Evolutionary conservation across 2,888 invertebrate genomes (phyloP).

Genomic region (Zeuzera pyrina): DNA sequence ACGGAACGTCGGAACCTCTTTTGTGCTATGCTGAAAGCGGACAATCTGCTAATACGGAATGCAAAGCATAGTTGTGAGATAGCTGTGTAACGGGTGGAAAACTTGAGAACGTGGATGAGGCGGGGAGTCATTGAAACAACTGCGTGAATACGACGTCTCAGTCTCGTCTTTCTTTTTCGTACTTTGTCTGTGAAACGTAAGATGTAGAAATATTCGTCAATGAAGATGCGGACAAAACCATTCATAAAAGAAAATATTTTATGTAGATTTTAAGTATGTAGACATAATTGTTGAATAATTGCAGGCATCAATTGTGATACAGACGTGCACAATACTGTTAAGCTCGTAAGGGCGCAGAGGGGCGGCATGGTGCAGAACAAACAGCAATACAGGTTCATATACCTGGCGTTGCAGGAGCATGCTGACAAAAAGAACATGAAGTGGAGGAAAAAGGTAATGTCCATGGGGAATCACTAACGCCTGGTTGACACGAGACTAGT

Average conservation of each 20-base stretch:
- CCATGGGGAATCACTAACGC: too few species aligned
- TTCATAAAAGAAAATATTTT: neutral
- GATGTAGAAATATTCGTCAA: neutral
- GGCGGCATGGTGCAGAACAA: slow-evolving; percentile 99
- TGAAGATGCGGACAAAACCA: neutral
- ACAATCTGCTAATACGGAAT: too few species aligned
- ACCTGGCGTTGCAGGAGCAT: slow-evolving; percentile 93
- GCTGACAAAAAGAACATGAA: slow-evolving; percentile 72
- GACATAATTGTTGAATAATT: slow-evolving; percentile 2
- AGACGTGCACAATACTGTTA: slow-evolving; percentile 95
- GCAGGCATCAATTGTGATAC: slow-evolving; percentile 91
- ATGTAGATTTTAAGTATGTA: neutral
- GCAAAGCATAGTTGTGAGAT: too few species aligned
- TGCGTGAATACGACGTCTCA: too few species aligned
- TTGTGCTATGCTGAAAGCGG: too few species aligned
- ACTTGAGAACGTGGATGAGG: too few species aligned
- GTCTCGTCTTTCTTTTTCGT: too few species aligned
- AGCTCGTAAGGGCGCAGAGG: slow-evolving; percentile 93
- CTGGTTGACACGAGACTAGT: too few species aligned
- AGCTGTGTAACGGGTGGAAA: too few species aligned
- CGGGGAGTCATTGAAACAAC: too few species aligned
- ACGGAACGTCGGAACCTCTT: too few species aligned
- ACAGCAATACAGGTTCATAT: slow-evolving; percentile 98
- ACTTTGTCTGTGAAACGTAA: too few species aligned
- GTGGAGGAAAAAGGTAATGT: slow-evolving; percentile 26